Percentiles rank a stretch among this genome's conserved stretches.
Evolutionary conservation across 1,140 invertebrate species (phyloP).

Genomic region (Apis laboriosa): DNA sequence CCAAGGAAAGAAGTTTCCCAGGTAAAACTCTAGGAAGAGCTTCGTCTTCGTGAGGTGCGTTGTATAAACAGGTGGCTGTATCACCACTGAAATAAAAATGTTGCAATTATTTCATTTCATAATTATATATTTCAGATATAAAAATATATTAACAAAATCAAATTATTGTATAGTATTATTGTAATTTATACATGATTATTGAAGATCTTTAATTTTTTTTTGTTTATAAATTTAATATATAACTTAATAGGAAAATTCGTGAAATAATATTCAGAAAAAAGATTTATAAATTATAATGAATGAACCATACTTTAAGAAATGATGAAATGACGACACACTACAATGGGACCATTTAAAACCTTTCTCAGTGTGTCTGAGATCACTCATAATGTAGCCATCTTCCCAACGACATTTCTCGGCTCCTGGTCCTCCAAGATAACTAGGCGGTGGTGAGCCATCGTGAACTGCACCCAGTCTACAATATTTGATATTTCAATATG

Average conservation of each 20-base stretch:
- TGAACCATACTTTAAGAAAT: conserved; percentile 92
- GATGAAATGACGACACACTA: conserved; percentile 96
- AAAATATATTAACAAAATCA: not conserved
- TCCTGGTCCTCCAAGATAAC: conserved; percentile 96
- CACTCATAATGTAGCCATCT: conserved; percentile 98
- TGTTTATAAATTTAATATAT: too few relatives aligned
- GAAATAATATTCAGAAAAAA: not conserved
- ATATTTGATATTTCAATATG: not conserved
- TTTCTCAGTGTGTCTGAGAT: conserved; percentile 95
- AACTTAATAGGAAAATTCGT: not conserved
- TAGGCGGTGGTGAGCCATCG: conserved; percentile 96
- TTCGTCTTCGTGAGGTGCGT: conserved; percentile 96
- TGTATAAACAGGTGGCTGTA: conserved; percentile 95
- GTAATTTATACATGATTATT: too few relatives aligned
- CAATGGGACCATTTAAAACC: conserved; percentile 97
- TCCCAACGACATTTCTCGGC: conserved; percentile 97
- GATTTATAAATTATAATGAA: not conserved
- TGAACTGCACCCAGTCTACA: conserved; percentile 91
- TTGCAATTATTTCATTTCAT: too few relatives aligned
- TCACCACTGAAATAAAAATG: conserved; percentile 87
- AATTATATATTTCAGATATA: not conserved
- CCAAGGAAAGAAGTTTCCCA: conserved; percentile 92
- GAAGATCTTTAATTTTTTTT: too few relatives aligned
- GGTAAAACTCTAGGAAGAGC: conserved; percentile 93
- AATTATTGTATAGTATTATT: too few relatives aligned